phyloP scores from a whole-genome alignment of 2,888 invertebrate genomes.

The Diploptera punctata region DNA sequence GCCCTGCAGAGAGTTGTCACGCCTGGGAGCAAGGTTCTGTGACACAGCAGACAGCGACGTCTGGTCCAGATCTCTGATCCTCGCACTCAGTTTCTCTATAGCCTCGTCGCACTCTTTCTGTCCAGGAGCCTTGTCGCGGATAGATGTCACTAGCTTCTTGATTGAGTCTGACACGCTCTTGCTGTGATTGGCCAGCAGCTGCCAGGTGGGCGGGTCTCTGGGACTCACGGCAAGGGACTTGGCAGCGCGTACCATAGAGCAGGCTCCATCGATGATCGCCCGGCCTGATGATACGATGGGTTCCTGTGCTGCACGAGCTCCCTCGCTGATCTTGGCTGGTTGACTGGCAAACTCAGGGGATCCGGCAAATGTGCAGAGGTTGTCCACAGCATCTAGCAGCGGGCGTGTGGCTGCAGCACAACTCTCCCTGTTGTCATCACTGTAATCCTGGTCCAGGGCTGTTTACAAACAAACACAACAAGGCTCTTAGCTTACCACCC shows the following conservation, averaged over 20 bases:
- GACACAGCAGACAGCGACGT: constrained; percentile 88
- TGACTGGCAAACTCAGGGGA: constrained; percentile 93
- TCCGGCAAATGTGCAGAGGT: constrained; percentile 90
- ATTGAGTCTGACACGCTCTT: constrained; percentile 97
- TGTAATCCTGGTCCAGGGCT: constrained; percentile 79
- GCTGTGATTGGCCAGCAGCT: constrained; percentile 90
- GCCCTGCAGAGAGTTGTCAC: constrained; percentile 74
- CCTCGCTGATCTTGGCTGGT: constrained; percentile 88
- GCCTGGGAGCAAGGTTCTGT: constrained; percentile 72
- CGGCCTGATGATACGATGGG: constrained; percentile 83
- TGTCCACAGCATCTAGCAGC: constrained; percentile 88
- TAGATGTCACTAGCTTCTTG: constrained; percentile 90
- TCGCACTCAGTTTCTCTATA: constrained; percentile 75
- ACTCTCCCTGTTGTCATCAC: constrained; percentile 73
- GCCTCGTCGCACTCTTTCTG: constrained; percentile 92
- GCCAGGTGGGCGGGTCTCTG: constrained; percentile 93
- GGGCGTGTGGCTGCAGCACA: constrained; percentile 84
- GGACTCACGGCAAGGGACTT: constrained; percentile 88
- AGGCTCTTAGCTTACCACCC: too few relatives aligned
- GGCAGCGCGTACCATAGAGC: constrained; percentile 89
- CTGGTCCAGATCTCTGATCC: constrained; percentile 84
- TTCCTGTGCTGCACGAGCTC: constrained; percentile 84
- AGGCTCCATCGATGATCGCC: constrained; percentile 82
- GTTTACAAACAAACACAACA: constrained; percentile 27
- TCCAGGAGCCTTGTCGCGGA: constrained; percentile 94